A percentile compares a stretch with the other conserved stretches of the same genome.
phyloP scores from a whole-genome alignment of 1,140 invertebrate genomes.

The Caligus rogercresseyi region DNA sequence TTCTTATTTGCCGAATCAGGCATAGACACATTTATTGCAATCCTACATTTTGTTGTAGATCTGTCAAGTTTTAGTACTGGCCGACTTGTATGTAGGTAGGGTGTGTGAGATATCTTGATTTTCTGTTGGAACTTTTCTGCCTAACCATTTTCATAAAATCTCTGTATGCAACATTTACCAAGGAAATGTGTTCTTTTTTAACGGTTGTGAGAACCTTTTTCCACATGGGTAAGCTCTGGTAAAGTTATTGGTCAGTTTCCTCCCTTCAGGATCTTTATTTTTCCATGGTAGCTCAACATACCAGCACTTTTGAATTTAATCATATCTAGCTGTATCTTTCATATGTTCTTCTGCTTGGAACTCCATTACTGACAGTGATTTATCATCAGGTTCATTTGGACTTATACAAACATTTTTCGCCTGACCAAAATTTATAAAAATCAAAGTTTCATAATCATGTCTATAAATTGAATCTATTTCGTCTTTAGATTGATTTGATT shows the following conservation, averaged over 20 bases:
- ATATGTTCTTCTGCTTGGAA: background rate
- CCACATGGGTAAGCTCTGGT: background rate
- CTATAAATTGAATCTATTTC: too few relatives aligned
- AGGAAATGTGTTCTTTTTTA: background rate
- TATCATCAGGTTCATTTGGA: background rate
- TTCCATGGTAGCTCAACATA: background rate
- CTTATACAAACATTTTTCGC: background rate
- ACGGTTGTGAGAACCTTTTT: background rate
- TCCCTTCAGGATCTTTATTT: background rate
- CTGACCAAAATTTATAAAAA: too few relatives aligned
- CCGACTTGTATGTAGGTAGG: background rate
- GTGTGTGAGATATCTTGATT: background rate
- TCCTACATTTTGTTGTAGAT: constrained; percentile 6
- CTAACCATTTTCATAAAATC: background rate
- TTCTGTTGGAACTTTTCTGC: background rate
- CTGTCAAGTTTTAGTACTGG: background rate
- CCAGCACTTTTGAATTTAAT: background rate
- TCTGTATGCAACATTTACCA: background rate
- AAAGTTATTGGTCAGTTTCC: background rate
- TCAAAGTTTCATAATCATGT: too few relatives aligned
- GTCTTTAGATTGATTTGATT: too few relatives aligned
- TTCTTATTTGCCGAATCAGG: background rate
- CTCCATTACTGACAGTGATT: background rate
- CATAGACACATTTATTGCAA: constrained; percentile 3
- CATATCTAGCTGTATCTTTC: background rate